A percentile compares a stretch with the other conserved stretches of the same genome.
Evolutionary conservation across 2,888 invertebrate species (phyloP).

Genomic region (Cheilosia urbana): DNA sequence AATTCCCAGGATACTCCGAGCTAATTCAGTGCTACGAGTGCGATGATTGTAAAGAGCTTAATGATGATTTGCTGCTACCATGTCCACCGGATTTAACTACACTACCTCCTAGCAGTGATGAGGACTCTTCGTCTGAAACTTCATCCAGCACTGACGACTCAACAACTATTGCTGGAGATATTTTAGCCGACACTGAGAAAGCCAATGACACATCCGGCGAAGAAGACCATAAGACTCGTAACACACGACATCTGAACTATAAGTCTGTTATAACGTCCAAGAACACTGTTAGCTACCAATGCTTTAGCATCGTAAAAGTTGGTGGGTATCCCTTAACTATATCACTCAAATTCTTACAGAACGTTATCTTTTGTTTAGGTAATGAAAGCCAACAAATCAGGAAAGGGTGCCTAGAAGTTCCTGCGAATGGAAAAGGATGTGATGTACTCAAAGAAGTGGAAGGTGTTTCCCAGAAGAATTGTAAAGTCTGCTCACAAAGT

Average conservation of each 20-base stretch:
- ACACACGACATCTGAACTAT: not conserved
- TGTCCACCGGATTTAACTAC: constrained; percentile 55
- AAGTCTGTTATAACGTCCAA: not conserved
- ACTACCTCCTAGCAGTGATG: not conserved
- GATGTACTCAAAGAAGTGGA: not conserved
- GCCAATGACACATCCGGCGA: not conserved
- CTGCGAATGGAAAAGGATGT: not conserved
- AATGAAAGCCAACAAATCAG: not conserved
- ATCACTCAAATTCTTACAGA: not conserved
- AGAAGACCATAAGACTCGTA: not conserved
- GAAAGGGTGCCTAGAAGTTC: not conserved
- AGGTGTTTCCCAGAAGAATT: not conserved
- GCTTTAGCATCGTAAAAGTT: not conserved
- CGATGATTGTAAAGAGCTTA: constrained; percentile 75
- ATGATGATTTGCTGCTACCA: constrained; percentile 3
- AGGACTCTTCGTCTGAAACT: not conserved
- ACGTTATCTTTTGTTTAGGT: not conserved
- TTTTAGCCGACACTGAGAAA: not conserved
- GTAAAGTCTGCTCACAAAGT: not conserved
- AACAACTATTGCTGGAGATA: not conserved
- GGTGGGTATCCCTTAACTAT: not conserved
- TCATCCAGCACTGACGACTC: not conserved
- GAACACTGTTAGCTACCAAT: not conserved
- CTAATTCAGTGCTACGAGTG: constrained; percentile 79
- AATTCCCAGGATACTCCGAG: constrained; percentile 25